Conservation (phyloP, 2,888 invertebrate genomes). For the Lasioglossum pauxillum region DNA sequence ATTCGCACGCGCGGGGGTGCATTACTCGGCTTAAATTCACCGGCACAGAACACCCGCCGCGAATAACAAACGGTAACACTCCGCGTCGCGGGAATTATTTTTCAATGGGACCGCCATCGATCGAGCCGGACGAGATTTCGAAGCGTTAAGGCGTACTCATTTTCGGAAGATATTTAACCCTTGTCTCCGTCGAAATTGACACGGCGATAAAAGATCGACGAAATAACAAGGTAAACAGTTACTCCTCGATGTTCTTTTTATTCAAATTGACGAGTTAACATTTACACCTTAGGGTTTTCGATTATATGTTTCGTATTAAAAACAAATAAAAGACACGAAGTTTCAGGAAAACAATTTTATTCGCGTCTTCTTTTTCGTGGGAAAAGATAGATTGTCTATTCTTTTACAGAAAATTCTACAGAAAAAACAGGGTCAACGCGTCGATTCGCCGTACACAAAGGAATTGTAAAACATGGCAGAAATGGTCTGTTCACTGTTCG, state of each 20-base stretch:
- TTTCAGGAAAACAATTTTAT: no score
- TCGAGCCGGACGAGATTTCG: neutral
- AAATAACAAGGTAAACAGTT: no score
- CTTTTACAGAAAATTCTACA: neutral
- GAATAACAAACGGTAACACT: conserved; percentile 25
- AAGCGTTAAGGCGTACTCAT: neutral
- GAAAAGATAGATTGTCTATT: neutral
- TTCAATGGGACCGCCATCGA: neutral
- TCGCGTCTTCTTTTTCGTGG: neutral
- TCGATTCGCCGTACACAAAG: neutral
- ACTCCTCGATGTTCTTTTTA: no score
- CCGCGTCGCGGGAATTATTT: conserved; percentile 23
- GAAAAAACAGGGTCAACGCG: neutral
- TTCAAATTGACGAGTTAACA: no score
- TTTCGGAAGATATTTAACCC: neutral
- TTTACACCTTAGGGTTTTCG: no score
- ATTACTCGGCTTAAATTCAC: conserved; percentile 23
- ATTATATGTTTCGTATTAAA: no score
- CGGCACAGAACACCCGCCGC: conserved; percentile 19
- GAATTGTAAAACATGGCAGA: neutral
- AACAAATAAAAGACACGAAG: no score
- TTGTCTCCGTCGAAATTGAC: no score
- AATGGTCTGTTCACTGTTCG: neutral
- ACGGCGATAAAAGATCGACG: no score
- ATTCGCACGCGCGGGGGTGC: neutral